Evolutionary conservation across 2,888 invertebrate species (phyloP), one percentile per base, ranked within the genome.

Genomic region (Physocephala rufipes): DNA sequence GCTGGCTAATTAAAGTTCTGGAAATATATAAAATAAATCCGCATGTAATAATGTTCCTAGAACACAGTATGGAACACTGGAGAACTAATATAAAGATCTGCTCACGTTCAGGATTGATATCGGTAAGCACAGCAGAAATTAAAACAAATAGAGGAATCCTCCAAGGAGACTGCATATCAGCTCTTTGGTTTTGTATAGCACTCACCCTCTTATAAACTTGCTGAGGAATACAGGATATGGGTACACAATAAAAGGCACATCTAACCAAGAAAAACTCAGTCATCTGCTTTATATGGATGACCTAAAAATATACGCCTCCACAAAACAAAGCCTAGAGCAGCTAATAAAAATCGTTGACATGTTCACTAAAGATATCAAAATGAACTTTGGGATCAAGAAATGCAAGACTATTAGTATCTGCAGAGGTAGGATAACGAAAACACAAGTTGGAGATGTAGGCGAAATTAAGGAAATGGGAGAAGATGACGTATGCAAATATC

Each of bases 211-310:
- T n/a, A 73, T 71, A 49, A 71, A 67, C 45, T 30, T 70, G 2
- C 47, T 72, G 13, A 72, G 28, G 4, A 45, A 64, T 15, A 64
- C 43, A 28, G 53, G 30, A 19, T 68, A 70, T 55, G 72, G 71
- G 30, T 72, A 58, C 59, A 68, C 58, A 47, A 59, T 67, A 30
- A 65, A 67, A 36, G 43, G n/a, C 26, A 19, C 2, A 2, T 43
- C 59, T 28, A 61, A 28, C n/a, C 36, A 70, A 47, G 9, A 45
- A 28, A 61, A 13, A n/a, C 2, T 73, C 5, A 69, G 16, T 21
- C 71, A 73, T 55, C 36, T 73, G 3, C 26, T 73, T 26, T 73
- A 68, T 36, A 73, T 71, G 71, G 73, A 73, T 49, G 71, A 71
- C 19, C 45, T 73, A 28, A 73, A 74, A 62, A 62, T 71, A 28